These are phyloP conservation scores for Ernsta delagoae DNA, from an alignment of 2,888 invertebrate species.

Conservation along the genomic window DNA sequence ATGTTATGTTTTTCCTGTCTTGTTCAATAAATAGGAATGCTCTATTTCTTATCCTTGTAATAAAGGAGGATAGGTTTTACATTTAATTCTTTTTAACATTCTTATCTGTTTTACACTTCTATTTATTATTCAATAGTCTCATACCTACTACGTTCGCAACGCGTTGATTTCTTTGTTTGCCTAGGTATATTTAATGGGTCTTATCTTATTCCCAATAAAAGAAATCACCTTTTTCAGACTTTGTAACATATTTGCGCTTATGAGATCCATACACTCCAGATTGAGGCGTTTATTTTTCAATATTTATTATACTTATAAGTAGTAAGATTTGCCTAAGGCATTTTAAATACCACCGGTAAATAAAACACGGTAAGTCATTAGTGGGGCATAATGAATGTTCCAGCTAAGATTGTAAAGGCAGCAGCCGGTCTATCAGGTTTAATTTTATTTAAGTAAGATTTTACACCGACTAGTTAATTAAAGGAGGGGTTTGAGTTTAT, in stretches of 20 bases:
- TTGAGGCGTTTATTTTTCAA: no score
- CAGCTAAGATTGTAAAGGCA: not conserved
- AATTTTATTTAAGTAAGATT: conserved; percentile 3
- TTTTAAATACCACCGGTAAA: no score
- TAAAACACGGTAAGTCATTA: not conserved
- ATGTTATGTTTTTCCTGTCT: conserved; percentile 32
- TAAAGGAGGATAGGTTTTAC: conserved; percentile 1
- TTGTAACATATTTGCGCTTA: no score
- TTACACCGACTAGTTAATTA: not conserved
- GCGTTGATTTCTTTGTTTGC: no score
- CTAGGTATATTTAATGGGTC: no score
- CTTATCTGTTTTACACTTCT: no score
- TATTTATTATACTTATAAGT: not conserved
- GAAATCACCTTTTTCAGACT: no score
- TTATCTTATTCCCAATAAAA: no score
- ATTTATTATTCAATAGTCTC: no score
- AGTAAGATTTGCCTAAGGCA: not conserved
- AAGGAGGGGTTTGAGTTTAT: not conserved
- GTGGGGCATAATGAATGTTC: not conserved
- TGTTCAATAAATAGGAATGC: conserved; percentile 22
- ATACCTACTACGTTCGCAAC: no score
- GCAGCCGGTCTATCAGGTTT: not conserved
- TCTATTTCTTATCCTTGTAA: conserved; percentile 1
- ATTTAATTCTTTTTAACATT: not conserved
- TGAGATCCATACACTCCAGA: no score